Evolutionary conservation across 2,888 invertebrate genomes (phyloP), one percentile per base, ranked within the genome.

Genomic region (Eustalomyia histrio): DNA sequence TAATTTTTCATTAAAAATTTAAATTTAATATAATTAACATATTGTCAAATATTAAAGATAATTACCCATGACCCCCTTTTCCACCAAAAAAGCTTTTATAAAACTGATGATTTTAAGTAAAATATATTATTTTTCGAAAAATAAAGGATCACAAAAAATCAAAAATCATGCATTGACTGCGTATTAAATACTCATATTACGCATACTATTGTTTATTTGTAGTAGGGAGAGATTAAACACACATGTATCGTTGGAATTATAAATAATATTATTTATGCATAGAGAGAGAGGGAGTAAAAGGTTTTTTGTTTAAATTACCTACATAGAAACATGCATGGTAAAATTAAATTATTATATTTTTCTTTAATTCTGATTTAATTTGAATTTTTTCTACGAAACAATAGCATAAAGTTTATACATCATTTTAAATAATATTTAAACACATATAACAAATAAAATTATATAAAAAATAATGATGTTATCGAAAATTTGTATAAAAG

Each of bases 321-420:
- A 29, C 29, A 29, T 29, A 7, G 6, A 29, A 5, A 58, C 60
- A 43, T 18, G 47, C 17, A 57, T 35, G 69, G 47, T 69, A 16
- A 52, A 71, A 65, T 76, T 71, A 33, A 58, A 65, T 72, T 53
- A 76, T 53, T 58, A 43, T 65, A 76, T 35, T 69, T 50, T 63
- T 2, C 35, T 43, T 29, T 64, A 69, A 67, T 61, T 52, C 29
- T 6, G 72, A 83, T 82, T 55, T 68, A 84, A 84, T 60, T 60
- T 35, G 53, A 50, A 8, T 50, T 17, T 50, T 4, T 6, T 29
- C 7, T 29, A 29, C 29, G 18, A 3, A 57, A 43, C 47, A 68
- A 65, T 24, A 50, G 21, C 14, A 17, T 12, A 39, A 29, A 4
- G 12, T 52, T 65, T 35, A 17, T 24, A 67, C n/a, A n/a, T 1